A percentile compares a stretch with the other conserved stretches of the same genome.
Evolutionary conservation across 2,113 vertebrate genomes (phyloP).

Genomic region (Choloepus hoffmanni): DNA sequence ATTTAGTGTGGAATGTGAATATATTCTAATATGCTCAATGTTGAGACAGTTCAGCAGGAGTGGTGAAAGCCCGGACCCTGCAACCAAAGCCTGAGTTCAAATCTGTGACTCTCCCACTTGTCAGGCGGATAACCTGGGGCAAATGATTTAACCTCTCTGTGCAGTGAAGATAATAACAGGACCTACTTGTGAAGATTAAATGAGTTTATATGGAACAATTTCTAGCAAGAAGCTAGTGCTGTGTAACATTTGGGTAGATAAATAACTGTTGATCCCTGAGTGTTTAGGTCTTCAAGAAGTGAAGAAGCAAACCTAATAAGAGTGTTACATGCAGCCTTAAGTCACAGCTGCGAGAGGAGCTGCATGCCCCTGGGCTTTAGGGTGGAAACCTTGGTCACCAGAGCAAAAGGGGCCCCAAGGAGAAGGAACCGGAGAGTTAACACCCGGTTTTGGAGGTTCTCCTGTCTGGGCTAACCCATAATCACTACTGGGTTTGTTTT

Average conservation of each 20-base stretch:
- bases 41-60: not conserved
- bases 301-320: not conserved
- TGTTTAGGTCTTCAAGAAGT: slow-evolving; percentile 1
- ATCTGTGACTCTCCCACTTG: not conserved
- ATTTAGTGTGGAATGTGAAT: not conserved
- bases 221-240: not conserved
- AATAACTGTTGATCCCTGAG: not conserved
- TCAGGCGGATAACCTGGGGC: not conserved
- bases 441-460: not conserved
- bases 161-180: no score
- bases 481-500: not conserved
- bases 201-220: not conserved
- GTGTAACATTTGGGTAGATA: not conserved
- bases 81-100: not conserved
- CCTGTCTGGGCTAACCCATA: not conserved
- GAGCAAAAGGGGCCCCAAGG: not conserved
- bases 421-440: not conserved
- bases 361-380: not conserved
- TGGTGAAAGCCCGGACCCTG: not conserved
- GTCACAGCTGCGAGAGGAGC: not conserved
- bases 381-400: not conserved
- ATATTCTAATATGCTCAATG: not conserved
- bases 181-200: not conserved
- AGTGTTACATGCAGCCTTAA: not conserved
- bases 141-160: not conserved